phyloP scores from a whole-genome alignment of 2,888 invertebrate species.

The Xestobium rufovillosum region DNA sequence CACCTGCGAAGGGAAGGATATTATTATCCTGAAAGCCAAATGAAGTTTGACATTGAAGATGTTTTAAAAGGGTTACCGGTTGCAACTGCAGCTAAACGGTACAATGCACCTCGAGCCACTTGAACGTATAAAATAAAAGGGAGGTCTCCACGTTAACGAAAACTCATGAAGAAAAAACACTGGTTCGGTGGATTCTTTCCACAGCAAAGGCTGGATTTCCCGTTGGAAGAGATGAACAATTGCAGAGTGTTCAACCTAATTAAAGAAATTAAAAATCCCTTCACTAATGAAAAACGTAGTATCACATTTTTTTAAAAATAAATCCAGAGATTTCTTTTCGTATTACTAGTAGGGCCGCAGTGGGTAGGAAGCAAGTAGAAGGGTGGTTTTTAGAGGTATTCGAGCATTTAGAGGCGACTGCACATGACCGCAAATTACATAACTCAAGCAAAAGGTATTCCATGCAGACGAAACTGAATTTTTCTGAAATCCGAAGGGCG shows the following conservation, averaged over 20 bases:
- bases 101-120: conserved; percentile 10
- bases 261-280: conserved; percentile 13
- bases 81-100: conserved; percentile 10
- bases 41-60: conserved; percentile 8
- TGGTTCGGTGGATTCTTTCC: conserved; percentile 13
- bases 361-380: no score
- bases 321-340: no score
- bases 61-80: conserved; percentile 8
- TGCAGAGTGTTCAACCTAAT: conserved; percentile 17
- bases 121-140: conserved; percentile 12
- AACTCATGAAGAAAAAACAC: conserved; percentile 11
- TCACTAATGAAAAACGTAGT: conserved; percentile 12
- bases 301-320: no score
- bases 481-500: no score
- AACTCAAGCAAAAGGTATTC: no score
- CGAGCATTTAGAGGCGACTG: no score
- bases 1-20: no score
- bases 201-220: conserved; percentile 17
- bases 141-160: conserved; percentile 5
- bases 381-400: no score
- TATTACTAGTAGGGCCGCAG: no score
- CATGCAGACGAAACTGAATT: no score
- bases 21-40: no score
- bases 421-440: no score
- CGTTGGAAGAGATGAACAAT: conserved; percentile 15